A percentile compares a stretch with the other conserved stretches of the same genome.
These are phyloP conservation scores for Apis laboriosa DNA, from an alignment of 1,140 invertebrate species.

Conservation along the genomic window DNA sequence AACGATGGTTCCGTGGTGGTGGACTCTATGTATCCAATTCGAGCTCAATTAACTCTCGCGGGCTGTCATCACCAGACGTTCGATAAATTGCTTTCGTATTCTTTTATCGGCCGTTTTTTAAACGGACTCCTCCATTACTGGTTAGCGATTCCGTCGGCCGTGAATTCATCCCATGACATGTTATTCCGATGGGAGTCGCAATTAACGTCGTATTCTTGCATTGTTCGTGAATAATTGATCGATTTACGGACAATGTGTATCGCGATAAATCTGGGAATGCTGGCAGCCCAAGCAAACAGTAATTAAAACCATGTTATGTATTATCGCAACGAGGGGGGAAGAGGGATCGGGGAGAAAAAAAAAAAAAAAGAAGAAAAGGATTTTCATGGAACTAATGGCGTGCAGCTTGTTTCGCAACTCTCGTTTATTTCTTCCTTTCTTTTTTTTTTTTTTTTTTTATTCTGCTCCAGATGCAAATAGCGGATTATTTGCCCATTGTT, in stretches of 20 bases:
- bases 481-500: no score
- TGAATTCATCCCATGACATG: neutral
- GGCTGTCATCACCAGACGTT: slow-evolving; percentile 42
- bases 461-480: neutral
- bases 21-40: neutral
- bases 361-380: neutral
- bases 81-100: slow-evolving; percentile 17
- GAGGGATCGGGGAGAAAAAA: no score
- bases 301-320: neutral
- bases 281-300: neutral
- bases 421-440: no score
- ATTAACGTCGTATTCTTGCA: neutral
- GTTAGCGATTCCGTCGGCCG: neutral
- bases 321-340: no score
- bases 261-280: neutral
- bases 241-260: neutral
- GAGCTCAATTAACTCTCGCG: slow-evolving; percentile 36
- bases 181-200: neutral
- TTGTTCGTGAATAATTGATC: neutral
- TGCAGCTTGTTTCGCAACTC: no score
- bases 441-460: neutral
- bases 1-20: neutral
- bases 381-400: slow-evolving; percentile 3
- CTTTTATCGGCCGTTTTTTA: slow-evolving; percentile 1
- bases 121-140: neutral